phyloP scores from a whole-genome alignment of 2,113 vertebrate genomes.

The Oreamnos americanus region DNA sequence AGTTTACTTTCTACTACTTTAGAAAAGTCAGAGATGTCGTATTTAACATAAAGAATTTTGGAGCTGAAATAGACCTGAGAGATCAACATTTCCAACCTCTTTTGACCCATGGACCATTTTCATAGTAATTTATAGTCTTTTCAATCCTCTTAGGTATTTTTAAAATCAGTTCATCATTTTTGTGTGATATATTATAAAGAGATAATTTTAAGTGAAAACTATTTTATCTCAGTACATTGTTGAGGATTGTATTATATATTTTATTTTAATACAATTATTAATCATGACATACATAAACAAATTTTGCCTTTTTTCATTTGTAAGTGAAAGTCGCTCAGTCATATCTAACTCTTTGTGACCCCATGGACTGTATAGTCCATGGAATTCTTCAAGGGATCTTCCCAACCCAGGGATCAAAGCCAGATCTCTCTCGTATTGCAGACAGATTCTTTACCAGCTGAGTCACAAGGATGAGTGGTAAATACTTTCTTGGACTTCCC shows the following conservation, averaged over 20 bases:
- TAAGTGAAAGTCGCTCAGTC: background rate
- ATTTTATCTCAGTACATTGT: slow-evolving; percentile 50
- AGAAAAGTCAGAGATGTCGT: slow-evolving; percentile 56
- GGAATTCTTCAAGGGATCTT: background rate
- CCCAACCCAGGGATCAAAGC: background rate
- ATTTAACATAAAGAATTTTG: slow-evolving; percentile 63
- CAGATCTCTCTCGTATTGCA: background rate
- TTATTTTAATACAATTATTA: slow-evolving; percentile 10
- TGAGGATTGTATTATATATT: slow-evolving; percentile 29
- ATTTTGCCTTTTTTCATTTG: slow-evolving; percentile 23
- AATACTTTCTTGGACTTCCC: background rate
- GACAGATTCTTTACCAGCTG: background rate
- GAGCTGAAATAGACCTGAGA: slow-evolving; percentile 43
- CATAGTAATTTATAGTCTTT: slow-evolving; percentile 59
- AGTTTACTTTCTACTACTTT: slow-evolving; percentile 56
- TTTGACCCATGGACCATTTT: slow-evolving; percentile 58
- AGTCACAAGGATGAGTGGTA: background rate
- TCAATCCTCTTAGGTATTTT: slow-evolving; percentile 56
- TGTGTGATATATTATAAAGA: slow-evolving; percentile 55
- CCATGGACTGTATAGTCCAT: background rate
- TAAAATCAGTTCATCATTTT: slow-evolving; percentile 65
- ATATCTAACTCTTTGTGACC: background rate
- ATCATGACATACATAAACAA: slow-evolving; percentile 29
- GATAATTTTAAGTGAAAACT: slow-evolving; percentile 51
- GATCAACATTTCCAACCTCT: slow-evolving; percentile 51